Percentiles rank a stretch among this genome's conserved stretches.
Evolutionary conservation across 2,113 vertebrate species (phyloP).

Genomic region (Mormyrus lacerda): DNA sequence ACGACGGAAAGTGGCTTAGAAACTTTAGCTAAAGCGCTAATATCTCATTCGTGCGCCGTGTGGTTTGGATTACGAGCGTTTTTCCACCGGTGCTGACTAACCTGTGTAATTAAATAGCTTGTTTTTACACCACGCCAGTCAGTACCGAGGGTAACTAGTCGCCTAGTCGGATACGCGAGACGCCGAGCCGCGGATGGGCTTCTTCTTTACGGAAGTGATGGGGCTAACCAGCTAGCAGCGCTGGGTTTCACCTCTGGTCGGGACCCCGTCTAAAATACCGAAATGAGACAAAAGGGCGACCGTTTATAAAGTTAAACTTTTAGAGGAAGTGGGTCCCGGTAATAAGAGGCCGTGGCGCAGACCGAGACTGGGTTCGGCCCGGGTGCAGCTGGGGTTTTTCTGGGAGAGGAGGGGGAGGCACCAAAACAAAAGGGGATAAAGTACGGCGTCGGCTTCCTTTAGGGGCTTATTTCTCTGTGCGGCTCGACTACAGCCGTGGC

Average conservation of each 20-base stretch:
- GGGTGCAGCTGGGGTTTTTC: neutral
- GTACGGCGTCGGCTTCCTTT: neutral
- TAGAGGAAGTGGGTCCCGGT: neutral
- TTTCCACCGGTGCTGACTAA: neutral
- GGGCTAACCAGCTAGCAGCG: slow-evolving; percentile 2
- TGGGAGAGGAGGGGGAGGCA: slow-evolving; percentile 5
- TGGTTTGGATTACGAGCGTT: neutral
- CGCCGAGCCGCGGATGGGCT: neutral
- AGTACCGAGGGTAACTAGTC: neutral
- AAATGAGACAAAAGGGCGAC: neutral
- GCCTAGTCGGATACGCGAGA: neutral
- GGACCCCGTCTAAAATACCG: neutral
- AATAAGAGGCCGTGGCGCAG: neutral
- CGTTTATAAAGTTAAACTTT: neutral
- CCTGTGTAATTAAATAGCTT: neutral
- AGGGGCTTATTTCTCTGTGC: neutral
- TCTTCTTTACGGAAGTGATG: neutral
- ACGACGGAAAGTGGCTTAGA: slow-evolving; percentile 3
- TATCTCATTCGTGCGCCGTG: neutral
- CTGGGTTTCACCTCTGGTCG: neutral
- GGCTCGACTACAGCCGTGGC: neutral
- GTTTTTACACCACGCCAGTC: neutral
- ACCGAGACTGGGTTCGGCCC: neutral
- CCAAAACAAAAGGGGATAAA: slow-evolving; percentile 28
- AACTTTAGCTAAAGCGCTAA: slow-evolving; percentile 4